phyloP scores from a whole-genome alignment of 2,113 vertebrate species.

The Pangasianodon gigas region DNA sequence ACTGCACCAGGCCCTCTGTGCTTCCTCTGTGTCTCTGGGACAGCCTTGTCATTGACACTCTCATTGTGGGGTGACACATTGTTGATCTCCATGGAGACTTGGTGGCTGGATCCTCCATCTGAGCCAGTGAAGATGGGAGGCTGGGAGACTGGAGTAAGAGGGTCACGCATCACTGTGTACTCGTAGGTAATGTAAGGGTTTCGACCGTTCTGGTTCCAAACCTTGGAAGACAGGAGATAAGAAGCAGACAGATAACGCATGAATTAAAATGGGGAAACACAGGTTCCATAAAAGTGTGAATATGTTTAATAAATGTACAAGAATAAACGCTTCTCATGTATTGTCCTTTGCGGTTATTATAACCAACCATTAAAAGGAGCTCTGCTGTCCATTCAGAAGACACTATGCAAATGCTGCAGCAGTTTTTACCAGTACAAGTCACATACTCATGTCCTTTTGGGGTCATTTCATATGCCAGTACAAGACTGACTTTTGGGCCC shows the following conservation, averaged over 20 bases:
- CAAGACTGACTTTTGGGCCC: background rate
- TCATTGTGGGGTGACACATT: conserved; percentile 75
- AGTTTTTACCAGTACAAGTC: conserved; percentile 1
- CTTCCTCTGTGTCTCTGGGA: conserved; percentile 67
- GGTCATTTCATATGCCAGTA: conserved; percentile 3
- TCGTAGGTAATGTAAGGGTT: conserved; percentile 94
- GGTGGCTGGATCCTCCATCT: conserved; percentile 68
- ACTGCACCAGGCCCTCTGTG: conserved; percentile 63
- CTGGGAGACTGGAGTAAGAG: conserved; percentile 74
- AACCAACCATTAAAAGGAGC: conserved; percentile 17
- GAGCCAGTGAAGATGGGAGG: conserved; percentile 82
- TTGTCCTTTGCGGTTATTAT: background rate
- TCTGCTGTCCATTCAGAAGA: background rate
- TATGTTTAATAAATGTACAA: background rate
- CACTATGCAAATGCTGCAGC: background rate
- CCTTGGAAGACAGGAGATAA: conserved; percentile 66
- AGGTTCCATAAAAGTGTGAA: background rate
- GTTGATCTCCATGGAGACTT: conserved; percentile 63
- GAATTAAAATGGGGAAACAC: background rate
- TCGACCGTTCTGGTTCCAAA: conserved; percentile 95
- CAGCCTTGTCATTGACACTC: conserved; percentile 71
- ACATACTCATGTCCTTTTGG: background rate
- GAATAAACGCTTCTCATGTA: background rate
- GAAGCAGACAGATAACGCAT: background rate
- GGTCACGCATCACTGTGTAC: conserved; percentile 87